Evolutionary conservation across 2,797 vertebrate genomes (phyloP).

Genomic region (Jordanella pulchra): DNA sequence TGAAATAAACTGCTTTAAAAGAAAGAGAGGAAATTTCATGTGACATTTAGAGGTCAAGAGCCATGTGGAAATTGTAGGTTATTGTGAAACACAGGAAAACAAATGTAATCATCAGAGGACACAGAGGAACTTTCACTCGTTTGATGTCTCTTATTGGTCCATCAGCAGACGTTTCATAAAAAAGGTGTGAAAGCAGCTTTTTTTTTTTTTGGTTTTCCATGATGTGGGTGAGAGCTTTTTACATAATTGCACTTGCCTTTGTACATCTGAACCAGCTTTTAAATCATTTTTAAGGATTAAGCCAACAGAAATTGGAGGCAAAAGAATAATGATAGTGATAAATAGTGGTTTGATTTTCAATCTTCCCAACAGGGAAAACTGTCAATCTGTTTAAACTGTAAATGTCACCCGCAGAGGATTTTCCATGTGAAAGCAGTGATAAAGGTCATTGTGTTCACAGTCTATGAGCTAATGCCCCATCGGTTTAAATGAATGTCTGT

Average conservation of each 20-base stretch:
- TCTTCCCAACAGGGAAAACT: constrained; percentile 10
- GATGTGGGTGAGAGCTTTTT: constrained; percentile 17
- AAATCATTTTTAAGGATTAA: not conserved
- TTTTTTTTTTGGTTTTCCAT: constrained; percentile 31
- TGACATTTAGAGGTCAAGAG: constrained; percentile 68
- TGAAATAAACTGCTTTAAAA: constrained; percentile 16
- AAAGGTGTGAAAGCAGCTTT: constrained; percentile 1
- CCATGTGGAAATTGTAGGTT: constrained; percentile 48
- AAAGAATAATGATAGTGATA: constrained; percentile 1
- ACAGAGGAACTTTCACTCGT: constrained; percentile 17
- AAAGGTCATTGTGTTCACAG: constrained; percentile 34
- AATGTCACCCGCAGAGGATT: constrained; percentile 4
- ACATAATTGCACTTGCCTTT: not conserved
- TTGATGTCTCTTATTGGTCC: constrained; percentile 30
- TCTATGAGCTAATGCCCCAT: constrained; percentile 24
- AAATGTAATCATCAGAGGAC: constrained; percentile 41
- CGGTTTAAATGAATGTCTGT: constrained; percentile 30
- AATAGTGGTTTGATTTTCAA: not conserved
- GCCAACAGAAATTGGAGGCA: not conserved
- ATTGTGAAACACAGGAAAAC: constrained; percentile 36
- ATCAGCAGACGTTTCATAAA: constrained; percentile 22
- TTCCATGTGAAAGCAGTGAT: constrained; percentile 22
- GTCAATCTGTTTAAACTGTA: constrained; percentile 19
- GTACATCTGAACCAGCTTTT: constrained; percentile 1
- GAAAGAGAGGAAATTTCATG: constrained; percentile 28